Base-by-base conservation (phyloP, 2,797 vertebrate genomes). In the Peromyscus attwateri region DNA sequence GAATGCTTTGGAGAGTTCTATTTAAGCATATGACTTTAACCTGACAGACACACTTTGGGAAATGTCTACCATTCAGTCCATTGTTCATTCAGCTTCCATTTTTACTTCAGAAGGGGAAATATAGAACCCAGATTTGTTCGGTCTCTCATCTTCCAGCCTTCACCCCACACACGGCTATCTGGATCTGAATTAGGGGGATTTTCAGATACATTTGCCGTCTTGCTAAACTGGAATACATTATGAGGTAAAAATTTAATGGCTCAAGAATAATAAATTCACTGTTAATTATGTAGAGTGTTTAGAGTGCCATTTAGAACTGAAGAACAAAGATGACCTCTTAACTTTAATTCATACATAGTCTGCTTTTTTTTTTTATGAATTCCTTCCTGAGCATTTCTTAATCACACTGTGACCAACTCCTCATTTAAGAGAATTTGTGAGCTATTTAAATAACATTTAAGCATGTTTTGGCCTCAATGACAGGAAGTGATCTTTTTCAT, bases 361-460 rank as follows among this genome's bases (percentile, higher is more conserved):
- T 87, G 5, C 0, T 6, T 81, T 73, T 88, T 75, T 60, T 25
- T 60, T 46, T 46, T n/a, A 75, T 46, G 6, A 92, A 6, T 60
- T 94, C 43, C 73, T 82, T 64, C n/a, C 43, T 73, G 55, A 83
- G 9, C 1, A 93, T 87, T 92, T 95, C 55, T 13, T 0, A 82
- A 16, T 71, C 17, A 84, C 0, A 40, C 4, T 92, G 14, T 57
- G 37, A 49, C 49, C 25, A 89, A 75, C 0, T 1, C 11, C 19
- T 46, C 90, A 43, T 91, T 76, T 82, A 75, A 85, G 1, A 91
- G 1, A 93, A 83, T 21, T 46, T 83, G 62, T 82, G 10, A 49
- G 4, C 11, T 71, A 29, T 71, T 92, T 92, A 40, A 83, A 64
- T 17, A 89, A 70, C 21, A 92, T 90, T 95, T 83, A 87, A 96